Evolutionary conservation across 2,113 vertebrate species (phyloP).

Genomic region (Arothron firmamentum): DNA sequence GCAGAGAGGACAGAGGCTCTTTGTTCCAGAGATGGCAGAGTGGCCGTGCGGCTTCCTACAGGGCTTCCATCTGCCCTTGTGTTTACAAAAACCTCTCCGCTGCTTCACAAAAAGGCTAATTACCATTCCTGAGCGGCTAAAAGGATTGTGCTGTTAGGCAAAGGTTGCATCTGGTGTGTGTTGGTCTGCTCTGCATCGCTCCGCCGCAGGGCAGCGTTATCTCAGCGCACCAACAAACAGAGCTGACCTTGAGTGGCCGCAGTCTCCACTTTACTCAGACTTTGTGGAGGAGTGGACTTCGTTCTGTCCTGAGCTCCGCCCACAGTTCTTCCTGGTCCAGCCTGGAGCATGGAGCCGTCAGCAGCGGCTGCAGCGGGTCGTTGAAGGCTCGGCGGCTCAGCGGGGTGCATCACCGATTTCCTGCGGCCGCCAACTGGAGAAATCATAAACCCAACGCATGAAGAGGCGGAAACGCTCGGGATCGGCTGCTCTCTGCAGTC

Average conservation of each 20-base stretch:
- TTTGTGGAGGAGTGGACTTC: slow-evolving; percentile 49
- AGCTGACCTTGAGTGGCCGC: slow-evolving; percentile 69
- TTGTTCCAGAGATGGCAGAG: slow-evolving; percentile 62
- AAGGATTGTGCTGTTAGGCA: background rate
- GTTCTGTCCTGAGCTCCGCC: slow-evolving; percentile 54
- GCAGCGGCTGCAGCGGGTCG: slow-evolving; percentile 29
- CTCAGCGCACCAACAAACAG: no score
- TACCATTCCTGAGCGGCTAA: background rate
- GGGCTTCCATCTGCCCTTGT: slow-evolving; percentile 53
- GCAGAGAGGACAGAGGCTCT: slow-evolving; percentile 60
- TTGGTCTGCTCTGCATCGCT: background rate
- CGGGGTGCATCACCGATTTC: slow-evolving; percentile 74
- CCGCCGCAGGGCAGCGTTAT: background rate
- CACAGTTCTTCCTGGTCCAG: slow-evolving; percentile 58
- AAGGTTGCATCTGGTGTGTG: background rate
- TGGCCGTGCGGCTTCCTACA: slow-evolving; percentile 33
- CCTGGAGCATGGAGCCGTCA: slow-evolving; percentile 38
- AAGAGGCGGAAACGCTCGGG: background rate
- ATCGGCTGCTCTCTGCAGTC: background rate
- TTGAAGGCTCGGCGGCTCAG: slow-evolving; percentile 41
- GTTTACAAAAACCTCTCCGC: slow-evolving; percentile 16
- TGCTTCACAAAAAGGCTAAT: slow-evolving; percentile 7
- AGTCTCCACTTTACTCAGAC: slow-evolving; percentile 53
- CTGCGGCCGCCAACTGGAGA: slow-evolving; percentile 77
- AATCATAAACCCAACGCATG: background rate